Evolutionary conservation across 2,888 invertebrate genomes (phyloP), one percentile per base, ranked within the genome.

Genomic region (Scotopteryx bipunctaria): DNA sequence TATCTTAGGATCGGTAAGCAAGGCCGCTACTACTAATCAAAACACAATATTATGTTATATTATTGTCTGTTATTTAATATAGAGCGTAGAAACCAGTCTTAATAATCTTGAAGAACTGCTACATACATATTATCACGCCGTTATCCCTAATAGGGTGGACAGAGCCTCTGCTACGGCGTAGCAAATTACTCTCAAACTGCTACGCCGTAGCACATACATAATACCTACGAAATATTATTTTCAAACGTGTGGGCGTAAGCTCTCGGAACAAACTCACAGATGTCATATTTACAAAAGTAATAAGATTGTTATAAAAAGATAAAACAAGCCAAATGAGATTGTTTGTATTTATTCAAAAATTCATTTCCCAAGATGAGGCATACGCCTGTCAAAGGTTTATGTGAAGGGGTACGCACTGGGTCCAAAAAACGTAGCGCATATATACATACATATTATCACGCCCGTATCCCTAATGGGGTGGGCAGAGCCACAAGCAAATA

Each of bases 341-440:
- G 49, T 55, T 49, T 45, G 53, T 56, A 52, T 61, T 59, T 61
- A 54, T 57, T 57, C 48, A 57, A 59, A 62, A 57, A 62, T 59
- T 61, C 57, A 59, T 59, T 52, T 59, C 49, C 49, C 59, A 33
- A 41, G 59, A 52, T 55, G 55, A 45, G 33, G 14, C 50, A 41
- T 44, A 47, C 45, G 46, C 6, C 38, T 49, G 46, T 57, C 57
- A 57, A 49, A 57, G 52, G 57, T 50, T 52, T 55, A 33, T 29
- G 3, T 14, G 6, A 23, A 1, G 6, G 1, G 2, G 6, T 15
- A 55, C 57, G 44, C 59, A 57, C 59, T 47, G 47, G 14, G 44
- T 35, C 31, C 2, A 2, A 5, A 37, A 23, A 29, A 29, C 19
- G 19, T n/a, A 21, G 23, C 9, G 42, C 9, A 36, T 38, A 11